phyloP scores from a whole-genome alignment of 2,113 vertebrate genomes.

The Spizaetus ornatus region DNA sequence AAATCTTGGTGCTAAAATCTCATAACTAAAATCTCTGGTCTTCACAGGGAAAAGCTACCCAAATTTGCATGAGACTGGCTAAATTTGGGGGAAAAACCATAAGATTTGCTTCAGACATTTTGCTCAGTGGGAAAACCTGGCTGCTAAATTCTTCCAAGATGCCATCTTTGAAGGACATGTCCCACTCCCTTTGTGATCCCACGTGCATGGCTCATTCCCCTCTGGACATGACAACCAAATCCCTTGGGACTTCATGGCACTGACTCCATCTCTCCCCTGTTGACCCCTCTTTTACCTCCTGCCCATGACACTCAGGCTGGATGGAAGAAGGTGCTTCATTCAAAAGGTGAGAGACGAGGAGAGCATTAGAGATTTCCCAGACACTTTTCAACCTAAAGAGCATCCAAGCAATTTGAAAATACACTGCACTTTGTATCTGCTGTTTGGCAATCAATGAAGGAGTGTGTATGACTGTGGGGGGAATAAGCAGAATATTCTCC shows the following conservation, averaged over 20 bases:
- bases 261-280: background rate
- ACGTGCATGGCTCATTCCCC: background rate
- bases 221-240: background rate
- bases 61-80: background rate
- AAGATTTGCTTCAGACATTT: background rate
- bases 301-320: background rate
- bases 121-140: background rate
- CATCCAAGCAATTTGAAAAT: background rate
- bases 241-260: background rate
- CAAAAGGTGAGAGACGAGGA: rapidly evolving
- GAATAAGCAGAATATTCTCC: background rate
- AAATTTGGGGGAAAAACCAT: background rate
- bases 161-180: background rate
- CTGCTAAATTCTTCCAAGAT: background rate
- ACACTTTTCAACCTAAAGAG: background rate
- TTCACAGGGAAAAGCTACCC: background rate
- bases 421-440: background rate
- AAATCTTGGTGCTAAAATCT: background rate
- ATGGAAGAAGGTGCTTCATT: background rate
- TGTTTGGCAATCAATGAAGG: background rate
- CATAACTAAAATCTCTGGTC: background rate
- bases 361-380: background rate
- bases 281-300: background rate
- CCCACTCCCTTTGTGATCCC: background rate
- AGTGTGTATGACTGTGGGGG: rapidly evolving